Conservation (phyloP, 2,797 vertebrate species). For the Oryzias dopingdopingensis region DNA sequence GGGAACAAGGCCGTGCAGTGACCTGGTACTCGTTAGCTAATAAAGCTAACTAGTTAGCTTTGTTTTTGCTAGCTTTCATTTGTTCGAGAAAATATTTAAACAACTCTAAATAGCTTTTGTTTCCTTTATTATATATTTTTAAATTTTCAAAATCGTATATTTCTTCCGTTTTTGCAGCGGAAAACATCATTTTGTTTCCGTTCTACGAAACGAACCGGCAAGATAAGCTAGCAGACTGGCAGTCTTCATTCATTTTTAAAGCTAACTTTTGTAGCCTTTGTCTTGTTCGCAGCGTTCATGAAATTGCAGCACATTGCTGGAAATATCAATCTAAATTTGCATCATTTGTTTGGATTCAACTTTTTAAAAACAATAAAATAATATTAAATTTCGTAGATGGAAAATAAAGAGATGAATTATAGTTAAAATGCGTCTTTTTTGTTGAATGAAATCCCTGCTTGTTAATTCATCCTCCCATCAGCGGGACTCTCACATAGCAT, state of each 20-base stretch:
- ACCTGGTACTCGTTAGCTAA: constrained; percentile 63
- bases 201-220: constrained; percentile 68
- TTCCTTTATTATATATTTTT: background rate
- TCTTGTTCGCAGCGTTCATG: constrained; percentile 20
- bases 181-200: constrained; percentile 50
- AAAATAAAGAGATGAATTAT: constrained; percentile 36
- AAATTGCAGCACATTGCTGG: constrained; percentile 32
- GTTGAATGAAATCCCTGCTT: constrained; percentile 26
- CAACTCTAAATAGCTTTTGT: constrained; percentile 20
- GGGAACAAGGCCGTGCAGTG: constrained; percentile 74
- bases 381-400: no score
- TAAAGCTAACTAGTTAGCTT: constrained; percentile 68
- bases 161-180: constrained; percentile 8
- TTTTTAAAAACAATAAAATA: background rate
- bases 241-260: constrained; percentile 60
- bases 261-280: constrained; percentile 55
- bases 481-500: background rate
- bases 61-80: constrained; percentile 65
- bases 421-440: constrained; percentile 16
- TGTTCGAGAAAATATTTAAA: constrained; percentile 23
- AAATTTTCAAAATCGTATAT: constrained; percentile 9
- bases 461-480: constrained; percentile 10
- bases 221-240: constrained; percentile 62
- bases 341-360: no score
- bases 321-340: no score